phyloP scores from a whole-genome alignment of 2,888 invertebrate species.

The Xylocampa areola region DNA sequence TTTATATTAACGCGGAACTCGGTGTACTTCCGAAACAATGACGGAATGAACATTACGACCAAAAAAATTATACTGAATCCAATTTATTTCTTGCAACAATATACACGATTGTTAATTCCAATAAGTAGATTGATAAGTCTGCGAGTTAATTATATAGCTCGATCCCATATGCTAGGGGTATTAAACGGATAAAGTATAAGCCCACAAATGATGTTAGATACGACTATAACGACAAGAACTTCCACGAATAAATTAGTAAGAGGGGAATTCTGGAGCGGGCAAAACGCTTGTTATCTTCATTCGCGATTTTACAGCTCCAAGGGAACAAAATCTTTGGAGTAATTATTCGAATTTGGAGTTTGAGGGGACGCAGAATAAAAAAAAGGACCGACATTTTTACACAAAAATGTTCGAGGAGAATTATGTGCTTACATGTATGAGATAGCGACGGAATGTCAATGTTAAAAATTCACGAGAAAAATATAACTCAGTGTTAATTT shows the following conservation, averaged over 20 bases:
- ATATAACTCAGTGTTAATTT: slow-evolving; percentile 46
- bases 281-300: slow-evolving; percentile 76
- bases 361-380: slow-evolving; percentile 62
- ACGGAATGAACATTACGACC: slow-evolving; percentile 21
- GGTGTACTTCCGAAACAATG: neutral
- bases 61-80: slow-evolving; percentile 43
- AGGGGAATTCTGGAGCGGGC: slow-evolving; percentile 70
- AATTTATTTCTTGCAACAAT: slow-evolving; percentile 40
- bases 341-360: slow-evolving; percentile 66
- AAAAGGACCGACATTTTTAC: slow-evolving; percentile 51
- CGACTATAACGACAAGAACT: slow-evolving; percentile 77
- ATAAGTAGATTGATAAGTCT: slow-evolving; percentile 67
- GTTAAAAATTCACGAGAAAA: slow-evolving; percentile 46
- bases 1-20: slow-evolving; percentile 34
- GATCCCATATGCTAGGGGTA: slow-evolving; percentile 72
- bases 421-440: slow-evolving; percentile 31
- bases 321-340: slow-evolving; percentile 72
- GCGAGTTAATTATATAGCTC: slow-evolving; percentile 66
- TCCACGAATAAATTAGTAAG: slow-evolving; percentile 80
- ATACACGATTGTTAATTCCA: slow-evolving; percentile 41
- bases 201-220: slow-evolving; percentile 75
- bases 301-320: slow-evolving; percentile 76
- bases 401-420: slow-evolving; percentile 38
- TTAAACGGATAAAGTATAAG: slow-evolving; percentile 74
- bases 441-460: slow-evolving; percentile 35